Percentiles rank a stretch among this genome's conserved stretches.
phyloP scores from a whole-genome alignment of 2,797 vertebrate genomes.

The Pelobates cultripes region DNA sequence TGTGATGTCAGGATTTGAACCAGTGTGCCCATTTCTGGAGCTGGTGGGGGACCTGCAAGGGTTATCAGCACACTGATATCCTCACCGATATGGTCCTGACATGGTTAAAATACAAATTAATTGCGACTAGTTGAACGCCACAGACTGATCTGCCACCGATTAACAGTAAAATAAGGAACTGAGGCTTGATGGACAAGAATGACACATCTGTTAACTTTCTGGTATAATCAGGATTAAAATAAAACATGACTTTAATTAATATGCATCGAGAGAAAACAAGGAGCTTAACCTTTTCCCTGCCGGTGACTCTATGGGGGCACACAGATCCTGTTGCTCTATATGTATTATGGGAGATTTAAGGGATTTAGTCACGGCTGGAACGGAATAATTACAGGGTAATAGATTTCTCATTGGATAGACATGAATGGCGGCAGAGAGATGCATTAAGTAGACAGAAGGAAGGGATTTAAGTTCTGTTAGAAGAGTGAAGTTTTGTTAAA shows the following conservation, averaged over 20 bases:
- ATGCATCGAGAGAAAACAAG: not conserved
- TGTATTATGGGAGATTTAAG: not conserved
- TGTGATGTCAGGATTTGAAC: too few species aligned
- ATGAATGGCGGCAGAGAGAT: not conserved
- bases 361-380: constrained; percentile 17
- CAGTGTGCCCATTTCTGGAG: too few species aligned
- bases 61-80: too few species aligned
- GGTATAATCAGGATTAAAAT: not conserved
- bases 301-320: too few species aligned
- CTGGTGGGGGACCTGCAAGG: too few species aligned
- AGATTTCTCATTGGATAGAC: constrained; percentile 22
- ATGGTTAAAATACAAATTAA: too few species aligned
- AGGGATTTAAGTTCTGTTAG: not conserved
- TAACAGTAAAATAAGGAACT: too few species aligned
- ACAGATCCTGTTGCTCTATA: not conserved
- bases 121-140: too few species aligned
- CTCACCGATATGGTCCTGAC: too few species aligned
- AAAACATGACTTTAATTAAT: not conserved
- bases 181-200: too few species aligned
- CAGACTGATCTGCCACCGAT: too few species aligned
- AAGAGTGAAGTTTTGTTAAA: constrained; percentile 1
- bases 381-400: constrained; percentile 13
- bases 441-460: constrained; percentile 16
- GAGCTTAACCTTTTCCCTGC: not conserved
- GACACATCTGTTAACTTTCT: too few species aligned